Conservation (phyloP, 1,140 invertebrate genomes). For the Drosophila pandora region DNA sequence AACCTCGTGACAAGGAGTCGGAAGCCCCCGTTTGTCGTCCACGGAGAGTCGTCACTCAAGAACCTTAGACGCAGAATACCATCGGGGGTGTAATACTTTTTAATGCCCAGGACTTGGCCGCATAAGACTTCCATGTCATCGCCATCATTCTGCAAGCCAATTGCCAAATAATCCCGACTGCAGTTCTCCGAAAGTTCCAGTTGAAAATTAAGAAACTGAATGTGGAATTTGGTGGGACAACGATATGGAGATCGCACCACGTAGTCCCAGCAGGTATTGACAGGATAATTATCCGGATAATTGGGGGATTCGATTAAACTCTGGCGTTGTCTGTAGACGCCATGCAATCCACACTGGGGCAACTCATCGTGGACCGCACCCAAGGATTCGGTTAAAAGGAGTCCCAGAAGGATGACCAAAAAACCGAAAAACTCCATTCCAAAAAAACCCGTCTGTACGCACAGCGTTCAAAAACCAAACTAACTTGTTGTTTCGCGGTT, state of each 20-base stretch:
- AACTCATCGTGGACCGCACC: slow-evolving; percentile 71
- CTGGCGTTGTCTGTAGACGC: slow-evolving; percentile 72
- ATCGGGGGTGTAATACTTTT: slow-evolving; percentile 84
- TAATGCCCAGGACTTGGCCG: slow-evolving; percentile 84
- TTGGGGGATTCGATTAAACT: slow-evolving; percentile 84
- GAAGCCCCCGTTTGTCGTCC: slow-evolving; percentile 84
- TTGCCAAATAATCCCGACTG: slow-evolving; percentile 84
- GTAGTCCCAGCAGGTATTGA: slow-evolving; percentile 84
- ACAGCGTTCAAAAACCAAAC: slow-evolving; percentile 57
- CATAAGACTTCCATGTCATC: slow-evolving; percentile 84
- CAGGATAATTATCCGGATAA: slow-evolving; percentile 85
- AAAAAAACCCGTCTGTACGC: slow-evolving; percentile 13
- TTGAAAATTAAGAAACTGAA: slow-evolving; percentile 86
- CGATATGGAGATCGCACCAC: slow-evolving; percentile 84
- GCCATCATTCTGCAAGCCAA: slow-evolving; percentile 72
- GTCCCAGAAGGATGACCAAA: slow-evolving; percentile 14
- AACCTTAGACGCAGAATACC: slow-evolving; percentile 84
- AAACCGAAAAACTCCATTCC: slow-evolving; percentile 21
- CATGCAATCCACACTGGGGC: slow-evolving; percentile 67
- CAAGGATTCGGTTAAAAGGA: neutral
- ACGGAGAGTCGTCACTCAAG: slow-evolving; percentile 69
- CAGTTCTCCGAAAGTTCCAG: slow-evolving; percentile 84
- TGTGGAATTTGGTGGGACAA: slow-evolving; percentile 85
- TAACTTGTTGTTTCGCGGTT: slow-evolving; percentile 43
- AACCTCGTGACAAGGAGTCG: slow-evolving; percentile 85